Base-by-base conservation (phyloP, 1,140 invertebrate species). In the Megathymus violae region DNA sequence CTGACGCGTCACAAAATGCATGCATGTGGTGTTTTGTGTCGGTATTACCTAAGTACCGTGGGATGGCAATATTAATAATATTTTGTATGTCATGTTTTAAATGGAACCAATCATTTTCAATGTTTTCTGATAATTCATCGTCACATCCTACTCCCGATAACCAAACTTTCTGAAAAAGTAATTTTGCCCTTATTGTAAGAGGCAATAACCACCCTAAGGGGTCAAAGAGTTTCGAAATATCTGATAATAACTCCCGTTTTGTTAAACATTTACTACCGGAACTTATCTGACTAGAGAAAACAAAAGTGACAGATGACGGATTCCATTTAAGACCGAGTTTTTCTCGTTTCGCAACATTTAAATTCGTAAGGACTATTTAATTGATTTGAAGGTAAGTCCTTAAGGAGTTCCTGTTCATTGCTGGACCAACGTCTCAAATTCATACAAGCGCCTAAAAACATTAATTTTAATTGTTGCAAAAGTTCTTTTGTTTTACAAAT, bases 1-100 rank as follows among this genome's bases (percentile, higher is more conserved):
- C 54, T 3, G 41, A 59, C 4, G 54, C 54, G 15, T 59, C 41
- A 16, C 54, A 44, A 19, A 46, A 46, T 9, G 25, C 41, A n/a
- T 59, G 25, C 16, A 59, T 17, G 15, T 46, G 16, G 1, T 47
- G 34, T 46, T 46, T 36, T 43, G 27, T 3, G 2, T 5, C 34
- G 3, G 27, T 27, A 15, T 41, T 19, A 40, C 52, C 36, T 15
- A 56, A 41, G 13, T 41, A 56, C 41, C 52, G 40, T 1, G 52
- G 17, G 4, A 56, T 25, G 5, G 19, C 5, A 22, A 22, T 22
- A 5, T 22, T 22, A 5, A 3, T 22, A 5, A 22, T 22, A 22
- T 22, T 22, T 22, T 22, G 19, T 22, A 22, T 22, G 19, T 22
- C 19, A 22, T 22, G 19, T 22, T 22, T 22, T 22, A 22, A 22